Evolutionary conservation across 2,113 vertebrate species (phyloP).

Genomic region (Dolichotis patagonum): DNA sequence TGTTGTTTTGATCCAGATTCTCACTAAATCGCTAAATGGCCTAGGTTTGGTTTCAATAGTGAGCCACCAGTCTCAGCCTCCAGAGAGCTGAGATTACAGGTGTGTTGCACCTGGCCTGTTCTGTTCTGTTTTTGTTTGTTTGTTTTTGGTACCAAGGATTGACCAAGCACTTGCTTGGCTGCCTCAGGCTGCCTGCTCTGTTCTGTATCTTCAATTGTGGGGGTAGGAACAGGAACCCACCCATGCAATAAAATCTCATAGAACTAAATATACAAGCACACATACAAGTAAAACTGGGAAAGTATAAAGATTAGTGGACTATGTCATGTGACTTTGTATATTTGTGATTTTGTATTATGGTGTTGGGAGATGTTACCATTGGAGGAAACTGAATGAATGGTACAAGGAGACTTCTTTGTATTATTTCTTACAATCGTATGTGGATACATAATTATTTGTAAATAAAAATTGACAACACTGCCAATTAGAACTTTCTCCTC

Average conservation of each 20-base stretch:
- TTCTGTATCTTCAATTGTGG: conserved; percentile 12
- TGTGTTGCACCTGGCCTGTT: background rate
- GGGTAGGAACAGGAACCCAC: background rate
- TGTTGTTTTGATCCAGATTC: background rate
- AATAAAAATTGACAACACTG: background rate
- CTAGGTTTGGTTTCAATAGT: background rate
- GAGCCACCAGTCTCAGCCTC: background rate
- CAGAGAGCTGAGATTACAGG: background rate
- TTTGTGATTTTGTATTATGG: background rate
- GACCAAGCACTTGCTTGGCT: no score
- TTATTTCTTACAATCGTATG: background rate
- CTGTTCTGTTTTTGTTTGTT: no score
- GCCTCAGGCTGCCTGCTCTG: background rate
- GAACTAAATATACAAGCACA: background rate
- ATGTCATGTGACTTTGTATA: background rate
- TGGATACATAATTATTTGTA: background rate
- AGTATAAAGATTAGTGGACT: background rate
- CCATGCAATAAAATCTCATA: background rate
- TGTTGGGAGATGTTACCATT: background rate
- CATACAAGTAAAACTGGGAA: background rate
- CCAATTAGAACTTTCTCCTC: conserved; percentile 27
- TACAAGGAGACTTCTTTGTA: background rate
- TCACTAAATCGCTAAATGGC: background rate
- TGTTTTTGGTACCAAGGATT: no score
- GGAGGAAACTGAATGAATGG: conserved; percentile 7